Evolutionary conservation across 2,797 vertebrate species (phyloP), one percentile per base, ranked within the genome.

Genomic region (Poeciliopsis paucimaculata): DNA sequence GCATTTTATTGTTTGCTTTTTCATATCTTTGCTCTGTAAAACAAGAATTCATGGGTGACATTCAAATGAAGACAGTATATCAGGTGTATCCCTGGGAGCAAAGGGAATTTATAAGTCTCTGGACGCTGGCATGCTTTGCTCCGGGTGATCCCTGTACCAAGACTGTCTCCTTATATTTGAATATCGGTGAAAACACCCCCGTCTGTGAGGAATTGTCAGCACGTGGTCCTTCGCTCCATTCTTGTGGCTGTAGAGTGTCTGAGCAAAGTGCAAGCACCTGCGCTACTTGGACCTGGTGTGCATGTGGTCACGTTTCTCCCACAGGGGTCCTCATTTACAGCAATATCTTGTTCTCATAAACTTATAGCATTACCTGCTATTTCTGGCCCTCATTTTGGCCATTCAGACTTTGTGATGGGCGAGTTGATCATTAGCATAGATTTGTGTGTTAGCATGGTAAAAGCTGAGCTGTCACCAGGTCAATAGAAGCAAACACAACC

Each of bases 121-220:
- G 77, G 73, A 78, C 72, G 84, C 28, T 49, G 72, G 47, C 88
- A 88, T 2, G 34, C 53, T n/a, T 88, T 70, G 88, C 94, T 89
- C 45, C 10, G 7, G 92, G 93, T 93, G 92, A 86, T 94, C 94
- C 89, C 86, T 93, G 88, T 86, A 89, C 88, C 77, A 81, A 85
- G 87, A 76, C 86, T 86, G 90, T 89, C 85, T 82, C 79, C 86
- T 88, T 92, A 93, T 92, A 94, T 94, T 95, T 90, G 87, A 93
- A 91, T 91, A 90, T 87, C 80, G 78, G 82, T 83, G 82, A 81
- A 86, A 89, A 86, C 86, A 85, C 82, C 84, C 89, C 82, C 90
- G 87, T 93, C 82, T 89, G 90, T 88, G 78, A 92, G 84, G 88
- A 91, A 81, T 89, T 89, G 89, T 90, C 86, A 87, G 89, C 89